phyloP scores from a whole-genome alignment of 2,113 vertebrate genomes.

The Anguilla rostrata region DNA sequence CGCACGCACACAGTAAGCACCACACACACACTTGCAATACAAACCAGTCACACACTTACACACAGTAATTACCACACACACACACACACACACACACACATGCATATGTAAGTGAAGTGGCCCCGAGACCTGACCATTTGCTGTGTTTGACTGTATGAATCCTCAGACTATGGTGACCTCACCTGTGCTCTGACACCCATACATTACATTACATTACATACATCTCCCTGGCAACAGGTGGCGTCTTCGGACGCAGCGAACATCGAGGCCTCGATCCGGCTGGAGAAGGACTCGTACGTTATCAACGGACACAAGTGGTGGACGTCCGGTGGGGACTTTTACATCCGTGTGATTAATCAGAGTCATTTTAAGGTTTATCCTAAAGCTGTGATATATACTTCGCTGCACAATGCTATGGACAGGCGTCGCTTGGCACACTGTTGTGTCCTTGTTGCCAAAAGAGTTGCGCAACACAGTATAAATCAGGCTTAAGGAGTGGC shows the following conservation, averaged over 20 bases:
- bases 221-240: slow-evolving; percentile 47
- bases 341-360: not conserved
- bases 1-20: not conserved
- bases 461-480: no score
- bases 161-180: no score
- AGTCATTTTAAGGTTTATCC: not conserved
- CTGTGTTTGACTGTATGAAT: no score
- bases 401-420: not conserved
- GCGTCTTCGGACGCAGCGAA: slow-evolving; percentile 69
- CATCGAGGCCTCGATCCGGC: slow-evolving; percentile 61
- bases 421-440: no score
- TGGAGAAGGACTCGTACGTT: slow-evolving; percentile 51
- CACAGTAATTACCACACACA: no score
- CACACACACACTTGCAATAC: no score
- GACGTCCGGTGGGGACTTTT: slow-evolving; percentile 58
- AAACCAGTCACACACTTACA: no score
- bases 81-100: no score
- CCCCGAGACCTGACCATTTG: no score
- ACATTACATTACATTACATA: not conserved
- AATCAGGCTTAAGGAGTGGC: no score
- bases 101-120: no score
- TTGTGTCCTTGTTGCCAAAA: no score
- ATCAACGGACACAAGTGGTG: slow-evolving; percentile 68
- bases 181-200: not conserved
- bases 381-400: not conserved